Evolutionary conservation across 1,140 invertebrate species (phyloP), one percentile per base, ranked within the genome.

Genomic region (Colletes gigas): DNA sequence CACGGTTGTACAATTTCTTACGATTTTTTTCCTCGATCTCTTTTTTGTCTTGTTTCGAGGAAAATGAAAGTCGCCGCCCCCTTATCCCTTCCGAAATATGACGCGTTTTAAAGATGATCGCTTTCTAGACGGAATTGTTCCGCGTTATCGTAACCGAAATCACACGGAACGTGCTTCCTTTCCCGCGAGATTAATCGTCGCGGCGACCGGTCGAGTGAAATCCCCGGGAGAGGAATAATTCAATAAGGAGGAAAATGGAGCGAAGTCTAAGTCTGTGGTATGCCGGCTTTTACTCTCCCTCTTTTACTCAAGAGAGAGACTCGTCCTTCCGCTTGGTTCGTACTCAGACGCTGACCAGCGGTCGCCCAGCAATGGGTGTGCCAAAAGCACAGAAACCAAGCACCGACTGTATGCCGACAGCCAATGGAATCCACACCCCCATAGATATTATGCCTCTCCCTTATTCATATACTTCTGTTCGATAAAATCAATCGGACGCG

Each of bases 271-370:
- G 55, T 10, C 44, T 30, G 54, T 17, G 21, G 70, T 79, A 68
- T 75, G 72, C 78, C 78, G 78, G 78, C 78, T 75, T 74, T 75
- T 74, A 75, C 78, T 80, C 72, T 80, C 78, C 72, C 78, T 75
- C 78, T 74, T 79, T 79, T 72, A 73, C 70, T 55, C 69, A 3
- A 7, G 65, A 52, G 65, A 14, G 52, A 63, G 54, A 47, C 72
- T 80, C 78, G 72, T 80, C 62, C 63, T 80, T 80, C 72, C 78
- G 65, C n/a, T 66, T 39, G 71, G 72, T 17, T 74, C 44, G 44
- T 67, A 80, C 72, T 67, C 63, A 62, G 63, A 52, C 63, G 63
- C 63, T 74, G 63, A 14, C 54, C 72, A 75, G 71, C 72, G 55
- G 52, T 80, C 63, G 63, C 72, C 44, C 72, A 67, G 63, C 44